A percentile compares a stretch with the other conserved stretches of the same genome.
These are phyloP conservation scores for Oncorhynchus masou DNA, from an alignment of 2,113 vertebrate species.

Conservation along the genomic window DNA sequence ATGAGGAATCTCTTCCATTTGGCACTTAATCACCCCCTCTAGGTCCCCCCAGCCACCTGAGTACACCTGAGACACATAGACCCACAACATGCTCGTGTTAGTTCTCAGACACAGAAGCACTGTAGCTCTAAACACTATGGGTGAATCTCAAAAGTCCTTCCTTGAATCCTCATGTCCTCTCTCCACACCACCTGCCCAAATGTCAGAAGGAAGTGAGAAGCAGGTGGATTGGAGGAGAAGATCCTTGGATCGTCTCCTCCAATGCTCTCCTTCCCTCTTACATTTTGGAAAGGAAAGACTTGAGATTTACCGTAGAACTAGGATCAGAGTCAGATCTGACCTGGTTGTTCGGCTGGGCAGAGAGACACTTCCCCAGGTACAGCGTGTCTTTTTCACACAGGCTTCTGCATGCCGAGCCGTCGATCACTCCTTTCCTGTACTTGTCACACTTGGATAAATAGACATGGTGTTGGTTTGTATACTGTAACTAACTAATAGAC, in stretches of 20 bases:
- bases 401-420: constrained; percentile 93
- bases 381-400: constrained; percentile 91
- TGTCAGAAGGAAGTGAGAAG: no score
- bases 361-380: constrained; percentile 94
- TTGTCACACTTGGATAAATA: constrained; percentile 86
- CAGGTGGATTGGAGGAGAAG: no score
- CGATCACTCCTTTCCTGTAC: constrained; percentile 91
- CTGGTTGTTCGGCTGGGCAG: constrained; percentile 88
- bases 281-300: no score
- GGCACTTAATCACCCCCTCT: constrained; percentile 93
- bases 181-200: no score
- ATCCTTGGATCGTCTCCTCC: no score
- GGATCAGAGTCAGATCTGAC: constrained; percentile 60
- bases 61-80: constrained; percentile 79
- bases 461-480: no score
- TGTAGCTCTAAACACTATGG: neutral
- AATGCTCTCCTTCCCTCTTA: no score
- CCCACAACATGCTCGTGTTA: neutral
- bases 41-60: constrained; percentile 92
- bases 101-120: neutral
- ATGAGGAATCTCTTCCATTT: constrained; percentile 84
- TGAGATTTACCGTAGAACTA: neutral
- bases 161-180: no score
- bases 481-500: no score
- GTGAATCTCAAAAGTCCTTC: no score